phyloP scores from a whole-genome alignment of 2,888 invertebrate genomes.

The Aspidapion aeneum region DNA sequence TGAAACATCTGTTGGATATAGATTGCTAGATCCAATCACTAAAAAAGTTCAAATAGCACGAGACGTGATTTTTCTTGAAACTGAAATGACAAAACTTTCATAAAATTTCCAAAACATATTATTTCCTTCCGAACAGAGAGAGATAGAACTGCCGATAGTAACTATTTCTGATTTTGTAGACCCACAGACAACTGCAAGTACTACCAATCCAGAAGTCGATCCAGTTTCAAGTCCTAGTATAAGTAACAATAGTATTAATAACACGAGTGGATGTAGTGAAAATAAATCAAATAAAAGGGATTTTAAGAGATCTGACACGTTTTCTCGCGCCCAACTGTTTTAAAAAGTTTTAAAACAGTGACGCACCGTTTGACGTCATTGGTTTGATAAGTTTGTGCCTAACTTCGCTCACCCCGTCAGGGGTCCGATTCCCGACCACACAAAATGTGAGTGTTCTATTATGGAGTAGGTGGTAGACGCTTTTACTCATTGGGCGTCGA shows the following conservation, averaged over 20 bases:
- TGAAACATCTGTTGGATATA: background rate
- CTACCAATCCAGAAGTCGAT: background rate
- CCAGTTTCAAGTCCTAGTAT: background rate
- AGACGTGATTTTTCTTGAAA: background rate
- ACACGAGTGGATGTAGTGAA: background rate
- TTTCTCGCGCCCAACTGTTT: no score
- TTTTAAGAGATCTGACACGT: no score
- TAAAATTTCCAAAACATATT: background rate
- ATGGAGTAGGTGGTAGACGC: no score
- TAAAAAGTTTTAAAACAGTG: no score
- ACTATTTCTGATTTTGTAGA: background rate
- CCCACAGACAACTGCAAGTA: background rate
- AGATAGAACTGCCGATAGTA: no score
- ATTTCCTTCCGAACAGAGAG: no score
- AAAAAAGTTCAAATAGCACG: background rate
- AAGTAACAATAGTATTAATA: background rate
- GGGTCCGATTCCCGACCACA: no score
- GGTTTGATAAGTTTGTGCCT: no score
- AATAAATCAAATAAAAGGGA: background rate
- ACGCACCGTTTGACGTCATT: no score
- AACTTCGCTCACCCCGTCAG: no score
- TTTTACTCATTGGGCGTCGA: no score
- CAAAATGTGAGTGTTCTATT: no score
- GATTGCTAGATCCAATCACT: background rate
- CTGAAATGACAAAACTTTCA: background rate